Evolutionary conservation across 1,140 invertebrate genomes (phyloP), one percentile per base, ranked within the genome.

Genomic region (Popillia japonica): DNA sequence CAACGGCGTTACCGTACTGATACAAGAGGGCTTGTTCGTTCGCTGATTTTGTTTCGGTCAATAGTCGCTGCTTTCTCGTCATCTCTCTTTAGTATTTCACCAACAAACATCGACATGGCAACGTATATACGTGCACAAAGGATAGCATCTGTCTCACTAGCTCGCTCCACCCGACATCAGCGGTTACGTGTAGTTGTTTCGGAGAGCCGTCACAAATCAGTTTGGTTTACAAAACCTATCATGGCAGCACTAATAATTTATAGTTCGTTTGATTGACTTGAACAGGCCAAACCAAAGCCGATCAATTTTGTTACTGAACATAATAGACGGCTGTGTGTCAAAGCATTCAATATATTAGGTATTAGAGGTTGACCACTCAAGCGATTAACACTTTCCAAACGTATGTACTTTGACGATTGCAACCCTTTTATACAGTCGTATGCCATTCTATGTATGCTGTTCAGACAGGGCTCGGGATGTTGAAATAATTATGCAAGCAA

Each of bases 261-360:
- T 44, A 74, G 17, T 74, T 40, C 72, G 72, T 74, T 41, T 74
- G 72, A 74, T 74, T 74, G 72, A 74, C 72, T 42, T 74, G 72
- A n/a, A 42, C 72, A 42, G 72, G 27, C 11, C 61, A 34, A 34
- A 68, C 22, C 61, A 22, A 68, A 68, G 11, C 27, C 61, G 11
- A 22, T 68, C 61, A 27, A 68, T 68, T 68, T 68, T 68, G 61
- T 68, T 68, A 22, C 22, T 17, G 14, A 68, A 68, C 61, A 27
- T 68, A 68, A 68, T 68, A 68, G 22, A 68, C 22, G 61, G 61
- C 61, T 34, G 17, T 14, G 61, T 68, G 61, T 68, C 61, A 68
- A 68, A 68, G 61, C 61, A 14, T 9, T 27, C 61, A 22, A 68
- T 68, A 34, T 20, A 68, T 68, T 68, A 68, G 61, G 20, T 68